phyloP scores from a whole-genome alignment of 2,888 invertebrate species.

The Macrosoma leucophasiata region DNA sequence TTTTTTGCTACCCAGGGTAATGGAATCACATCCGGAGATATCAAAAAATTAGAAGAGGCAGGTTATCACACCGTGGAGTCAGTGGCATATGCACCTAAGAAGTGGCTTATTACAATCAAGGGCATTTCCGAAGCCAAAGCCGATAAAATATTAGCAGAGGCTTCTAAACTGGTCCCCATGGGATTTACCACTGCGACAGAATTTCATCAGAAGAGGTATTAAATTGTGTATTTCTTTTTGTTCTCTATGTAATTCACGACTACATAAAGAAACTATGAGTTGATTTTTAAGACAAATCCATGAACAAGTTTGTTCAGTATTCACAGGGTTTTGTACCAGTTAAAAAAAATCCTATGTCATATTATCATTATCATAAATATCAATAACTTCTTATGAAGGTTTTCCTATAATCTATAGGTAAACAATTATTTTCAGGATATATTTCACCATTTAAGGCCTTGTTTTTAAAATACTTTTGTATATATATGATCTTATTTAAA shows the following conservation, averaged over 20 bases:
- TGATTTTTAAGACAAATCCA: no score
- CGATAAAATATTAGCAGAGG: slow-evolving; percentile 93
- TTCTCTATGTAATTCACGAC: no score
- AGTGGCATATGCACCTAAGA: slow-evolving; percentile 96
- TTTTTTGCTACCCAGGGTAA: slow-evolving; percentile 84
- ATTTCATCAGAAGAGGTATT: slow-evolving; percentile 90
- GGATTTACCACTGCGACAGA: slow-evolving; percentile 99
- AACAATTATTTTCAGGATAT: no score
- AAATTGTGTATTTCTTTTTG: no score
- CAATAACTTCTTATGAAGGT: no score
- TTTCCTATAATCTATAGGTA: no score
- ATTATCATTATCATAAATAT: no score
- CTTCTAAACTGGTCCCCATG: slow-evolving; percentile 95
- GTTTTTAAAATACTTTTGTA: slow-evolving; percentile 1
- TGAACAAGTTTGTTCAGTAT: no score
- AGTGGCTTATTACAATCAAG: slow-evolving; percentile 89
- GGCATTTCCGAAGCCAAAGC: slow-evolving; percentile 99
- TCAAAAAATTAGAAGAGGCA: slow-evolving; percentile 94
- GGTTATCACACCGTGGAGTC: slow-evolving; percentile 97
- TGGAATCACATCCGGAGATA: slow-evolving; percentile 92
- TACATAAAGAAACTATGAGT: no score
- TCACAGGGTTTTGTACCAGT: no score
- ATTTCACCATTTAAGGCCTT: not conserved
- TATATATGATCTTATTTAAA: no score
- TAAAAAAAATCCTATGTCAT: no score